Conservation (phyloP, 2,113 vertebrate genomes). For the Oreotrochilus melanogaster region DNA sequence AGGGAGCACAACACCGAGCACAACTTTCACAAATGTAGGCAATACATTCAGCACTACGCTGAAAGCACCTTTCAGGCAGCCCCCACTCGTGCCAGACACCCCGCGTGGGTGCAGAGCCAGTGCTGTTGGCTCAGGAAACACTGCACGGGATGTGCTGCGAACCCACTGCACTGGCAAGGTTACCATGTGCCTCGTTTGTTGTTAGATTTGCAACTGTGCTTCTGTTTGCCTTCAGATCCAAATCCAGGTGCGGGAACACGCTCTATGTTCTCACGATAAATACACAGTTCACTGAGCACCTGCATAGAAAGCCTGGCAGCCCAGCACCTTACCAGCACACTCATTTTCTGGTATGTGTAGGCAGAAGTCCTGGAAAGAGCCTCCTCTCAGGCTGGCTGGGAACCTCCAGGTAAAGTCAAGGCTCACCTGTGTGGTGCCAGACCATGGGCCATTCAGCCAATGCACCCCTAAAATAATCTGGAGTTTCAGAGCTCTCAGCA, state of each 20-base stretch:
- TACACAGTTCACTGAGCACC: background rate
- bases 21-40: background rate
- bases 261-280: background rate
- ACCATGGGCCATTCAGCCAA: background rate
- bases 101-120: background rate
- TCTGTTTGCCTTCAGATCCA: background rate
- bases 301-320: background rate
- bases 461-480: background rate
- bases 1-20: background rate
- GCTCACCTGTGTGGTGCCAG: background rate
- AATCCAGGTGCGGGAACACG: background rate
- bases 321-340: background rate
- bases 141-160: background rate
- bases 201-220: background rate
- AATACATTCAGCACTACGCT: accelerated
- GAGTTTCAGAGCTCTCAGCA: background rate
- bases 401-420: background rate
- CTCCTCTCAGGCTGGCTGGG: background rate
- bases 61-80: background rate
- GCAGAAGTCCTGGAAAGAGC: background rate
- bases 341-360: background rate
- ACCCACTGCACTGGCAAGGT: background rate
- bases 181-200: background rate
- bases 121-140: background rate
- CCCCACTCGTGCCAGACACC: background rate